Conservation (phyloP, 1,140 invertebrate species). For the Brachionus rubens region DNA sequence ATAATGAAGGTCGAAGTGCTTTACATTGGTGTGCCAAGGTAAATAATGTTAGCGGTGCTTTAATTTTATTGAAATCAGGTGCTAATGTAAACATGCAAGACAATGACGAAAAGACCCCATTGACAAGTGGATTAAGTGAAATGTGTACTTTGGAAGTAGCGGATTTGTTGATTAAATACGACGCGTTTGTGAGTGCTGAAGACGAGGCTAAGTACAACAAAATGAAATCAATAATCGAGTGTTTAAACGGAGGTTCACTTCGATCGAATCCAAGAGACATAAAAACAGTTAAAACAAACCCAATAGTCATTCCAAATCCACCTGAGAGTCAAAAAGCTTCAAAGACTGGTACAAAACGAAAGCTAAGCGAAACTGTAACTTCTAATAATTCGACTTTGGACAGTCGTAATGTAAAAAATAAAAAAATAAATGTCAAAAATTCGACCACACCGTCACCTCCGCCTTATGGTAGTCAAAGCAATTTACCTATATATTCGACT, state of each 20-base stretch:
- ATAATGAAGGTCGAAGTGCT: conserved; percentile 37
- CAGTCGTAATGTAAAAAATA: neutral
- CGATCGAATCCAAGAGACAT: neutral
- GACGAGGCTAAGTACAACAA: conserved; percentile 39
- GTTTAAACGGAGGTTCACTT: neutral
- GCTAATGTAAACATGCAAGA: conserved; percentile 46
- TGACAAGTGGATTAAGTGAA: neutral
- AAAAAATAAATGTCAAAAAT: neutral
- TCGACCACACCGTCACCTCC: neutral
- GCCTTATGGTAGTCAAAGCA: neutral
- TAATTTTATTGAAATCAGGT: conserved; percentile 12
- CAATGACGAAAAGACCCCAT: conserved; percentile 34
- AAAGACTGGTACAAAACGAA: neutral
- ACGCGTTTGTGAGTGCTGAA: conserved; percentile 37
- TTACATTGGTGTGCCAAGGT: conserved; percentile 44
- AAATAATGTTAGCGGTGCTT: conserved; percentile 5
- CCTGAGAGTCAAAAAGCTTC: neutral
- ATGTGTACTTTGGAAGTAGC: conserved; percentile 36
- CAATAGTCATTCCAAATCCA: neutral
- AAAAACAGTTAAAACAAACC: neutral
- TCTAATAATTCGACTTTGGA: neutral
- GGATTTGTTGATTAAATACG: conserved; percentile 29
- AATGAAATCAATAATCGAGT: conserved; percentile 33
- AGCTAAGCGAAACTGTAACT: neutral
- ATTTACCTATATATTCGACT: neutral